Conservation (phyloP, 1,140 invertebrate genomes). For the Cataglyphis hispanica region DNA sequence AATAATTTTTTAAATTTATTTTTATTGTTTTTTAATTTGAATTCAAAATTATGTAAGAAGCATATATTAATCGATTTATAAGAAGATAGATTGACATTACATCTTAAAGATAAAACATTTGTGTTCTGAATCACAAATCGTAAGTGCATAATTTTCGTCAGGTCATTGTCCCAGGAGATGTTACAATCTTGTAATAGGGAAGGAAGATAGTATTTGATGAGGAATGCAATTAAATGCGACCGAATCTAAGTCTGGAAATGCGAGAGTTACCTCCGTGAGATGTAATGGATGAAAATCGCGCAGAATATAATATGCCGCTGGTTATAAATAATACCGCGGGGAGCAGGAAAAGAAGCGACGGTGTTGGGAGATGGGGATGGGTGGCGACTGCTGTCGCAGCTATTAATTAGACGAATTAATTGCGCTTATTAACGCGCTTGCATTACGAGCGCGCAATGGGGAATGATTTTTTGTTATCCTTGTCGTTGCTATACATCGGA, state of each 20-base stretch:
- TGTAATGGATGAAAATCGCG: slow-evolving; percentile 55
- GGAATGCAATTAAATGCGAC: slow-evolving; percentile 77
- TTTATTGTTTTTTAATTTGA: too few relatives aligned
- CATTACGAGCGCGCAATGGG: slow-evolving; percentile 33
- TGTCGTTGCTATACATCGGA: not conserved
- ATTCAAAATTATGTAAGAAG: too few relatives aligned
- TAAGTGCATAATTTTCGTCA: not conserved
- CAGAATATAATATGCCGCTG: slow-evolving; percentile 70
- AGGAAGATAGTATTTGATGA: slow-evolving; percentile 41
- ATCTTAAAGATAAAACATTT: too few relatives aligned
- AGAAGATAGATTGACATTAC: too few relatives aligned
- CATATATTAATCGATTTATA: too few relatives aligned
- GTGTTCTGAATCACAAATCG: too few relatives aligned
- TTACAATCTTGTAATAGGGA: slow-evolving; percentile 61
- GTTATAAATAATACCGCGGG: slow-evolving; percentile 76
- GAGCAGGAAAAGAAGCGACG: not conserved
- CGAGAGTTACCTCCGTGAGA: slow-evolving; percentile 65
- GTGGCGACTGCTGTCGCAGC: slow-evolving; percentile 71
- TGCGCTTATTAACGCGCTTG: slow-evolving; percentile 71
- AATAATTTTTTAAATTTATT: too few relatives aligned
- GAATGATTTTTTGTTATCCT: slow-evolving; percentile 44
- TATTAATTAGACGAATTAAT: slow-evolving; percentile 77
- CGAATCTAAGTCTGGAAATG: slow-evolving; percentile 71
- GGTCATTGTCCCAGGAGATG: not conserved
- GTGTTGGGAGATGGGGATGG: not conserved